A percentile compares a stretch with the other conserved stretches of the same genome.
phyloP scores from a whole-genome alignment of 1,140 invertebrate species.

The Callitettix versicolor region DNA sequence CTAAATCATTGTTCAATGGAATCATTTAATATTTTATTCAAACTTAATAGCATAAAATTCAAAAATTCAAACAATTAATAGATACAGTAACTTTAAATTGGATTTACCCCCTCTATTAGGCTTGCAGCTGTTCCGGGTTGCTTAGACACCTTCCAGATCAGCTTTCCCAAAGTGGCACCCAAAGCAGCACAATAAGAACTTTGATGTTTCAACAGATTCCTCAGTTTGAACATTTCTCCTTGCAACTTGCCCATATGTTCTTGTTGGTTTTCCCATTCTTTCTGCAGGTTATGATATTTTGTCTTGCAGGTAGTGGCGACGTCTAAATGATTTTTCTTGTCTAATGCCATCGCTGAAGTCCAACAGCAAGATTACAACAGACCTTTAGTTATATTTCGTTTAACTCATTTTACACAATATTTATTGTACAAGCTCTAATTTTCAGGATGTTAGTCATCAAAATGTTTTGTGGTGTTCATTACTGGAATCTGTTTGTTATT shows the following conservation, averaged over 20 bases:
- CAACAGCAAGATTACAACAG: too few species aligned
- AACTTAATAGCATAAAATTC: background rate
- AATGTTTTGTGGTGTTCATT: too few species aligned
- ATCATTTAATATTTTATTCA: background rate
- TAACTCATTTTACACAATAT: too few species aligned
- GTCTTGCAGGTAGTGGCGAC: too few species aligned
- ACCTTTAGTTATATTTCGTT: too few species aligned
- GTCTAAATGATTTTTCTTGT: too few species aligned
- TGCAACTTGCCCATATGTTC: constrained; percentile 28
- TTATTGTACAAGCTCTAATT: too few species aligned
- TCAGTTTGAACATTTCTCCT: constrained; percentile 28
- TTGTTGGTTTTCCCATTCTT: constrained; percentile 28
- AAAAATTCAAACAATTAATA: background rate
- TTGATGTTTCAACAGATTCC: constrained; percentile 32
- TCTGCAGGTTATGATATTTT: constrained; percentile 25
- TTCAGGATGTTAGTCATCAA: too few species aligned
- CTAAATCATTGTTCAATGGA: background rate
- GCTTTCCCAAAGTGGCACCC: constrained; percentile 32
- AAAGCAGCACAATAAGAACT: constrained; percentile 34
- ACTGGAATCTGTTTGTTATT: too few species aligned
- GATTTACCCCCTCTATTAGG: constrained; percentile 32
- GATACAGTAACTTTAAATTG: background rate
- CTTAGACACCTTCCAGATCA: constrained; percentile 34
- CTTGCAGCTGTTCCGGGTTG: constrained; percentile 29
- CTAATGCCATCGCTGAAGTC: too few species aligned